These are phyloP conservation scores for Stenurella melanura DNA, from an alignment of 2,888 invertebrate genomes.

Conservation along the genomic window DNA sequence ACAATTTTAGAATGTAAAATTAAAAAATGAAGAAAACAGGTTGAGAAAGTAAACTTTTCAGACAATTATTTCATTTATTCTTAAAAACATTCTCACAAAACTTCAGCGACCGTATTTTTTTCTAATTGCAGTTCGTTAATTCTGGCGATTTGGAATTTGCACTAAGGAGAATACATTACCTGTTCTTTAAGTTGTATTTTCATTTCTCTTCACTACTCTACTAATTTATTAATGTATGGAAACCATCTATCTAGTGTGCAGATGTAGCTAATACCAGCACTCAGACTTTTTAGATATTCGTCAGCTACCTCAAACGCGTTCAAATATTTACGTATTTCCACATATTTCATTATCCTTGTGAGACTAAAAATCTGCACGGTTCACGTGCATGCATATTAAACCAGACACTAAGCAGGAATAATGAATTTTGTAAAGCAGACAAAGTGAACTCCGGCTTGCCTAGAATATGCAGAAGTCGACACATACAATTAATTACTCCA, in stretches of 20 bases:
- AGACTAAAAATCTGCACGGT: slow-evolving; percentile 3
- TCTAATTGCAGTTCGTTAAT: too few relatives aligned
- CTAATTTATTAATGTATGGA: neutral
- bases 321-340: slow-evolving; percentile 10
- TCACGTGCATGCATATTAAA: slow-evolving; percentile 1
- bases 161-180: too few relatives aligned
- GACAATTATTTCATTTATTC: too few relatives aligned
- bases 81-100: too few relatives aligned
- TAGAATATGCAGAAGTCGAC: too few relatives aligned
- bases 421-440: slow-evolving; percentile 2
- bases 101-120: too few relatives aligned
- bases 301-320: neutral
- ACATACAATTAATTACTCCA: neutral
- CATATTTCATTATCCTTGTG: slow-evolving; percentile 1
- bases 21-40: too few relatives aligned
- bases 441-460: neutral
- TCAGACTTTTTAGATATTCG: neutral
- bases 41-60: too few relatives aligned
- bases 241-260: neutral
- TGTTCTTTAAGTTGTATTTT: too few relatives aligned
- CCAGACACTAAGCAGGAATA: slow-evolving; percentile 2
- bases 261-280: neutral
- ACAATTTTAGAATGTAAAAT: too few relatives aligned
- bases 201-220: neutral
- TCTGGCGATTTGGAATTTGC: too few relatives aligned